phyloP scores from a whole-genome alignment of 2,113 vertebrate species.

The Hypomesus transpacificus region DNA sequence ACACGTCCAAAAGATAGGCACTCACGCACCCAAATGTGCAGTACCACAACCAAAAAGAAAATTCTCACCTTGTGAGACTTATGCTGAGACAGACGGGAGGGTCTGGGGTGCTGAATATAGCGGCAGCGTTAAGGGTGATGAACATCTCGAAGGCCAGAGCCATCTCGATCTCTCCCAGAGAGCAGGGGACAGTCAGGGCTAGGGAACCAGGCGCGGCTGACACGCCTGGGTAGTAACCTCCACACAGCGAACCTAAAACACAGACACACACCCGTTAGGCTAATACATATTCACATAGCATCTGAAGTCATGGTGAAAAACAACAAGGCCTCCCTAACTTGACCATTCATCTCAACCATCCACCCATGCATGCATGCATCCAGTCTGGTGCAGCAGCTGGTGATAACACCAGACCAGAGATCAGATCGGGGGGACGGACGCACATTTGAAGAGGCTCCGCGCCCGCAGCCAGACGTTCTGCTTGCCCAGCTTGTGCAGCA shows the following conservation, averaged over 20 bases:
- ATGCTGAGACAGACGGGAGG: constrained; percentile 70
- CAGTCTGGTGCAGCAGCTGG: too few relatives aligned
- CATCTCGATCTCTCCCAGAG: constrained; percentile 86
- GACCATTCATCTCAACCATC: too few relatives aligned
- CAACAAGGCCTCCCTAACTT: background rate
- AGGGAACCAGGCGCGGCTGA: constrained; percentile 69
- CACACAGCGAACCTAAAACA: constrained; percentile 74
- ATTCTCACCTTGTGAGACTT: constrained; percentile 82
- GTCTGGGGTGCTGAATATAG: constrained; percentile 64
- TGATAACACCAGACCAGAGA: background rate
- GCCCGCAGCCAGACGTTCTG: constrained; percentile 85
- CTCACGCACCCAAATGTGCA: background rate
- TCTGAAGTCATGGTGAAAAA: background rate
- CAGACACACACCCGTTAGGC: background rate
- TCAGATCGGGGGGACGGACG: constrained; percentile 64
- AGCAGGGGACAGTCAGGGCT: constrained; percentile 74
- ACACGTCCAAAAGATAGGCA: background rate
- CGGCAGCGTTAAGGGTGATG: constrained; percentile 77
- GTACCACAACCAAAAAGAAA: constrained; percentile 22
- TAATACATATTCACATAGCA: too few relatives aligned
- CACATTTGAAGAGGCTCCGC: constrained; percentile 85
- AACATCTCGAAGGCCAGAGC: constrained; percentile 87
- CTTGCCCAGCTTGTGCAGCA: constrained; percentile 86
- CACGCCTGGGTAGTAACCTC: constrained; percentile 78
- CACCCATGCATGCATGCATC: too few relatives aligned